These are phyloP conservation scores for Chrysolina oricalcia DNA, from an alignment of 2,888 invertebrate species.

Conservation along the genomic window DNA sequence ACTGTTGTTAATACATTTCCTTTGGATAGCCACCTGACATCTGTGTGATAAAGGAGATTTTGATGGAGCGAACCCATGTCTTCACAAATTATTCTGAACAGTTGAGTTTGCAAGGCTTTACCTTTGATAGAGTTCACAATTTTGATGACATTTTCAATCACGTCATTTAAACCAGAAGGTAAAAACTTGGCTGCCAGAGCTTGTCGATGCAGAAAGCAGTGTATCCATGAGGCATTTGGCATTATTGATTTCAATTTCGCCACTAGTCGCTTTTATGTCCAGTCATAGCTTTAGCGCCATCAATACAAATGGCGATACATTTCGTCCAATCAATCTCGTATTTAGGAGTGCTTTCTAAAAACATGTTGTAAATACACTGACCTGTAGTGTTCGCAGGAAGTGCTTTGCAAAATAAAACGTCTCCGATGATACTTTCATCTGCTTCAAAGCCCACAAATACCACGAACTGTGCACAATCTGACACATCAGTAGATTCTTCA, in stretches of 20 bases:
- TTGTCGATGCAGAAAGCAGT: too few relatives aligned
- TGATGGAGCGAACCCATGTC: constrained; percentile 42
- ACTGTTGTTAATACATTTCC: constrained; percentile 55
- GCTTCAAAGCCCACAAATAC: constrained; percentile 60
- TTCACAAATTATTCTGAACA: too few relatives aligned
- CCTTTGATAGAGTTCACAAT: too few relatives aligned
- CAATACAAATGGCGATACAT: constrained; percentile 48
- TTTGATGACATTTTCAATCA: too few relatives aligned
- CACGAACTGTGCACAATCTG: constrained; percentile 59
- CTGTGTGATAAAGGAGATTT: background rate
- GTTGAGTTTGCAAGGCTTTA: too few relatives aligned
- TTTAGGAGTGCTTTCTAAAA: constrained; percentile 37
- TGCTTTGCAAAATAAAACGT: constrained; percentile 61
- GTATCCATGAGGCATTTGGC: too few relatives aligned
- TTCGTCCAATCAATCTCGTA: constrained; percentile 44
- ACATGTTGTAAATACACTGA: constrained; percentile 30
- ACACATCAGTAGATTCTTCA: constrained; percentile 60
- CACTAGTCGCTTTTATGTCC: constrained; percentile 50
- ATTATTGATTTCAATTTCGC: too few relatives aligned
- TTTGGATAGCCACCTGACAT: constrained; percentile 53
- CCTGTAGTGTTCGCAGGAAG: constrained; percentile 34
- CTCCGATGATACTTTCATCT: constrained; percentile 56
- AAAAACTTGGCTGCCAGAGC: too few relatives aligned
- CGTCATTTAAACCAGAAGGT: too few relatives aligned
- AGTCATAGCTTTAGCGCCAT: constrained; percentile 51